phyloP scores from a whole-genome alignment of 2,113 vertebrate species.

The Platysteira castanea region DNA sequence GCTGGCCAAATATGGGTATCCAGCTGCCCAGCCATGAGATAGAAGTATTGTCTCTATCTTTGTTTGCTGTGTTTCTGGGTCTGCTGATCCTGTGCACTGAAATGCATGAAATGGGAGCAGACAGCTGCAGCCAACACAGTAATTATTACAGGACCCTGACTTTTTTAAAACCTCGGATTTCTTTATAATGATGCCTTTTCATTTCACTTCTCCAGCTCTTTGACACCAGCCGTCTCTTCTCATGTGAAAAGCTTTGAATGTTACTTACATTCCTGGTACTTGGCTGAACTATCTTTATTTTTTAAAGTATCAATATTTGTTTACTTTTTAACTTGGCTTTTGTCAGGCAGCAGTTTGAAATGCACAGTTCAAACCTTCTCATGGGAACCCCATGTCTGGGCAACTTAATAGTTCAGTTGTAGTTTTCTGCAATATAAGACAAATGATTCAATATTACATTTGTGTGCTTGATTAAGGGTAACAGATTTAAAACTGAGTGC shows the following conservation, averaged over 20 bases:
- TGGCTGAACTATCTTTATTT: not conserved
- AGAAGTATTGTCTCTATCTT: not conserved
- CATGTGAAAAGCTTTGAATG: not conserved
- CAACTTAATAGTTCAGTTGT: not conserved
- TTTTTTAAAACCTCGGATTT: not conserved
- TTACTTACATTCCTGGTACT: not conserved
- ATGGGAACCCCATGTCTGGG: not conserved
- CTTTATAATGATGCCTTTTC: not conserved
- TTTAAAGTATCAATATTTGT: not conserved
- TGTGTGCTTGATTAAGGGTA: not conserved
- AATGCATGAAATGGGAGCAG: not conserved
- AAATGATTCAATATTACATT: not conserved
- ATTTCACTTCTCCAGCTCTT: not conserved
- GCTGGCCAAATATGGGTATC: not conserved
- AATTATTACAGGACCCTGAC: not conserved
- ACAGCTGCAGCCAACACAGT: not conserved
- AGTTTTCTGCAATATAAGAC: not conserved
- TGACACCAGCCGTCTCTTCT: not conserved
- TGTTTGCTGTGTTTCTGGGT: not conserved
- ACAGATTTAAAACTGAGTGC: not conserved
- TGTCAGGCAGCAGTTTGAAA: not conserved
- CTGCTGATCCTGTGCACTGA: not conserved
- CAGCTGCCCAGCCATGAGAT: not conserved
- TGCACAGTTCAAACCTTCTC: not conserved
- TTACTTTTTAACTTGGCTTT: not conserved